These are phyloP conservation scores for Danio jaintianensis DNA, from an alignment of 2,797 vertebrate genomes.

Conservation along the genomic window DNA sequence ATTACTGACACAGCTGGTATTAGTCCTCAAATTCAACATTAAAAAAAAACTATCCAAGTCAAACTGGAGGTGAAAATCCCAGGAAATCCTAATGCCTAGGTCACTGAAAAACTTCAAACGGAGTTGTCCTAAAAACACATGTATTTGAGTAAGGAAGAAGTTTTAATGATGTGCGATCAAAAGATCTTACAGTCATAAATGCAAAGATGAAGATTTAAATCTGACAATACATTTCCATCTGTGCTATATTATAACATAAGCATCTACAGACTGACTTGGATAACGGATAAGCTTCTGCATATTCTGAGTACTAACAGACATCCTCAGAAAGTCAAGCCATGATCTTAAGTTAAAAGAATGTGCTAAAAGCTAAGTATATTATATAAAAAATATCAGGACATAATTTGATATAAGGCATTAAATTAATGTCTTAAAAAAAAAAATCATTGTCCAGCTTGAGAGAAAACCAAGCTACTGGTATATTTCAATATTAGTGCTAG, in stretches of 20 bases:
- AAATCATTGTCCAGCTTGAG: too few relatives aligned
- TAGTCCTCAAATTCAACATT: not conserved
- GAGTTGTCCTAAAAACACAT: conserved; percentile 19
- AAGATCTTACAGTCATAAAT: not conserved
- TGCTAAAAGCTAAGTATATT: too few relatives aligned
- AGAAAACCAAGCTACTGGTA: too few relatives aligned
- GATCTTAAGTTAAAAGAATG: too few relatives aligned
- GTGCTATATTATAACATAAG: not conserved
- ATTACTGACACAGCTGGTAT: conserved; percentile 26
- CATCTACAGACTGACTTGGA: not conserved
- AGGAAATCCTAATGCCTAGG: conserved; percentile 20
- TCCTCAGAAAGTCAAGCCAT: too few relatives aligned
- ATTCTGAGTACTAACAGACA: not conserved
- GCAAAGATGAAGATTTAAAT: not conserved
- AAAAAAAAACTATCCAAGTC: conserved; percentile 13
- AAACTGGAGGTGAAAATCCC: conserved; percentile 3
- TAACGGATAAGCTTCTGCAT: not conserved
- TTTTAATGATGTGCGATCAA: conserved; percentile 1
- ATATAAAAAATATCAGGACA: too few relatives aligned
- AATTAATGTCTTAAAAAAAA: too few relatives aligned
- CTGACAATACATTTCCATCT: not conserved
- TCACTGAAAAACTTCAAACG: not conserved
- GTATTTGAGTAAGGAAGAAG: not conserved
- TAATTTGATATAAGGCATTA: too few relatives aligned
- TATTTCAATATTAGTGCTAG: too few relatives aligned